Evolutionary conservation across 2,113 vertebrate species (phyloP).

Genomic region (Centrocercus urophasianus): DNA sequence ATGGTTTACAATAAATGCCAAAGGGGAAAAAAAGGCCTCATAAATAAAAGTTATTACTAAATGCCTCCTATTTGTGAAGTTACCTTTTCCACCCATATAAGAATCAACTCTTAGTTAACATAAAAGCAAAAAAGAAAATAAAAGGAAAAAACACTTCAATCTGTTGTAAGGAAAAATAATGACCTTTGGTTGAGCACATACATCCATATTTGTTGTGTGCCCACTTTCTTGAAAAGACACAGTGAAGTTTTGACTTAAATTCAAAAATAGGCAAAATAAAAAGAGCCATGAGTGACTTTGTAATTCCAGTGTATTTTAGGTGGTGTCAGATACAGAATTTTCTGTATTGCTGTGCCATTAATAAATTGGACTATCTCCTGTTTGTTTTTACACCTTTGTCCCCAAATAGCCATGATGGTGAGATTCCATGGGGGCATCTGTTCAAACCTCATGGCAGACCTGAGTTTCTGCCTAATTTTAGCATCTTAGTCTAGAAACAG

Average conservation of each 20-base stretch:
- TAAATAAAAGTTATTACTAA: not conserved
- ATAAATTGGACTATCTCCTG: not conserved
- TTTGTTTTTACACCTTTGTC: not conserved
- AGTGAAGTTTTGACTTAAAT: not conserved
- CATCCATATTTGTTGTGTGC: not conserved
- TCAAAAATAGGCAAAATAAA: not conserved
- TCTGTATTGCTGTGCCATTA: not conserved
- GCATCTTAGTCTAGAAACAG: not conserved
- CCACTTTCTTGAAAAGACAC: not conserved
- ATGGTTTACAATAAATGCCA: constrained; percentile 55
- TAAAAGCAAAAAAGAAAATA: not conserved
- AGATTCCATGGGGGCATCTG: not conserved
- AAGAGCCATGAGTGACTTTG: not conserved
- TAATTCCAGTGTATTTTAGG: not conserved
- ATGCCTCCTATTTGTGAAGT: not conserved
- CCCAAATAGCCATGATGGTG: not conserved
- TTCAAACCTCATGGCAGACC: not conserved
- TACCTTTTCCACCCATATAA: not conserved
- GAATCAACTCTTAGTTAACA: not conserved
- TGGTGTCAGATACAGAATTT: not conserved
- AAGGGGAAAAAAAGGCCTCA: not conserved
- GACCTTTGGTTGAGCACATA: not conserved
- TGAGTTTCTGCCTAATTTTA: not conserved
- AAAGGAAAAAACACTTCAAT: not conserved
- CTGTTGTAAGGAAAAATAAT: not conserved